phyloP scores from a whole-genome alignment of 2,888 invertebrate genomes.

The Achlya flavicornis region DNA sequence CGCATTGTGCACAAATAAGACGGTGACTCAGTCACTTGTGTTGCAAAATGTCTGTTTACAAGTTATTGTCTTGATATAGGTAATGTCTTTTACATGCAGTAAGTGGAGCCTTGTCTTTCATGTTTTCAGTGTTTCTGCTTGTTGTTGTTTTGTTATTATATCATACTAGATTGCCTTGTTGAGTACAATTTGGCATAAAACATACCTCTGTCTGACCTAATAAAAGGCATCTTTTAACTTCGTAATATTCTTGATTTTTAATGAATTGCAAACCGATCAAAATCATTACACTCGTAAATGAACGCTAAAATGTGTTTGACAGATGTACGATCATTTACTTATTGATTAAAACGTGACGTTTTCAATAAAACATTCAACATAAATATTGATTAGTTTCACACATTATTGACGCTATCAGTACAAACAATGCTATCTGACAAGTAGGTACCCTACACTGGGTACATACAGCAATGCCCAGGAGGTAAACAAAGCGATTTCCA shows the following conservation, averaged over 20 bases:
- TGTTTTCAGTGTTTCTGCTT: not conserved
- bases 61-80: conserved; percentile 1
- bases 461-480: conserved; percentile 20
- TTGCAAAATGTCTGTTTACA: conserved; percentile 12
- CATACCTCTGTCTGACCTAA: no score
- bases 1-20: conserved; percentile 6
- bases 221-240: no score
- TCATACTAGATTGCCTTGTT: no score
- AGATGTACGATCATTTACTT: not conserved
- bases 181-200: no score
- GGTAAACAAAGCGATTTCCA: conserved; percentile 32
- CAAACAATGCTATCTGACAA: not conserved
- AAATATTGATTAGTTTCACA: not conserved
- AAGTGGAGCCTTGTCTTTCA: not conserved
- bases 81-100: not conserved
- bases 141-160: no score
- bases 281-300: no score
- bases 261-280: no score
- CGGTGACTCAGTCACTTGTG: not conserved
- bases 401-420: not conserved
- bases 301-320: no score
- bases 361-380: conserved; percentile 1
- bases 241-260: no score
- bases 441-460: not conserved
- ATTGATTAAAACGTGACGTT: not conserved